Percentiles rank a stretch among this genome's conserved stretches.
These are phyloP conservation scores for Stegodyphus mimosarum DNA, from an alignment of 1,140 invertebrate genomes.

Conservation along the genomic window DNA sequence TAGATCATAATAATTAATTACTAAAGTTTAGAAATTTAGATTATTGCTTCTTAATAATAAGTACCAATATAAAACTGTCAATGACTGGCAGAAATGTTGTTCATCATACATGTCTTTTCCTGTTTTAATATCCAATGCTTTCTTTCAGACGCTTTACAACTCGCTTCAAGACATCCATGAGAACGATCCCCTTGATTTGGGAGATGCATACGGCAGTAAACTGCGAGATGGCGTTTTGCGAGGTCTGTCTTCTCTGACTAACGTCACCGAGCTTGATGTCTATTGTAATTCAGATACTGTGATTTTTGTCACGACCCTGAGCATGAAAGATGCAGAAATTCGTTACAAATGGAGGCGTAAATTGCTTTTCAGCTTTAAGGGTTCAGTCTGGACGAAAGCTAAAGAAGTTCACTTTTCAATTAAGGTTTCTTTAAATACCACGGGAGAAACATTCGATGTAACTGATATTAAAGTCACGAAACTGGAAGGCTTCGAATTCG, in stretches of 20 bases:
- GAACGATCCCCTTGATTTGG: constrained; percentile 21
- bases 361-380: background rate
- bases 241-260: constrained; percentile 20
- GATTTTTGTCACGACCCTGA: background rate
- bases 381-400: constrained; percentile 10
- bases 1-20: too few relatives aligned
- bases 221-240: constrained; percentile 19
- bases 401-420: background rate
- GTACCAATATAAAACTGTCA: too few relatives aligned
- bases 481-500: constrained; percentile 28
- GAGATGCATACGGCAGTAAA: background rate
- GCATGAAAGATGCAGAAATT: background rate
- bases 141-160: constrained; percentile 3
- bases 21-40: too few relatives aligned
- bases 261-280: constrained; percentile 11
- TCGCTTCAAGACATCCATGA: constrained; percentile 14
- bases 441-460: background rate
- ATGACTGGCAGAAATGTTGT: too few relatives aligned
- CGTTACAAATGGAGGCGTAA: constrained; percentile 15
- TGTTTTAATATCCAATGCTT: background rate
- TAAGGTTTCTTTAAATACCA: background rate
- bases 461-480: background rate
- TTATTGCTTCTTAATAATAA: too few relatives aligned
- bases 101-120: too few relatives aligned
- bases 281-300: background rate